phyloP scores from a whole-genome alignment of 1,140 invertebrate species.

The Lanistes nyassanus region DNA sequence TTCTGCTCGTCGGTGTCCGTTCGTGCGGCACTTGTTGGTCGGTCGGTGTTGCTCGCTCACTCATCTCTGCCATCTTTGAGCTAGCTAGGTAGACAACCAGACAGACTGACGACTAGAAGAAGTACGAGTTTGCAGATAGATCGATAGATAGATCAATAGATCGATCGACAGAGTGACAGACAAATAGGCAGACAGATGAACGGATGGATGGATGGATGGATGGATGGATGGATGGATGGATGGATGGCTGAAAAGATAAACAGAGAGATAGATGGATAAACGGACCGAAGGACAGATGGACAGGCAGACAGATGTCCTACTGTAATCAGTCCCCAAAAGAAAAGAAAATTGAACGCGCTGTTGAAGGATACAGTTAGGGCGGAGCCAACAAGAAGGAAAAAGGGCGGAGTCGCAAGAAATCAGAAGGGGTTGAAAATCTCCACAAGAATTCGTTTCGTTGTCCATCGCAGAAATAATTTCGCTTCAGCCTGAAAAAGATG shows the following conservation, averaged over 20 bases:
- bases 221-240: neutral
- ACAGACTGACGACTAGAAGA: neutral
- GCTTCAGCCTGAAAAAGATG: too few species aligned
- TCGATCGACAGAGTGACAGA: neutral
- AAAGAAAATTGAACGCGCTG: too few species aligned
- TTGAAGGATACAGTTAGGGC: too few species aligned
- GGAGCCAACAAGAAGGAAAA: too few species aligned
- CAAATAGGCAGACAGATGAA: neutral
- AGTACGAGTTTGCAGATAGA: neutral
- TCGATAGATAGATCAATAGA: neutral
- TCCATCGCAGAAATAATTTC: too few species aligned
- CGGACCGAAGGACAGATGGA: neutral
- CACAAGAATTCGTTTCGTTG: too few species aligned
- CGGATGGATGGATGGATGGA: neutral
- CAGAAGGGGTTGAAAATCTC: too few species aligned
- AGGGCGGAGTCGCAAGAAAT: too few species aligned
- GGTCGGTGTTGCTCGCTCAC: neutral
- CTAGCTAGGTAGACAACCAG: neutral
- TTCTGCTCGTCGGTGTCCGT: neutral
- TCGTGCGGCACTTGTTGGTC: neutral
- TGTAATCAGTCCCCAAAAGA: too few species aligned
- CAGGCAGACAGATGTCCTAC: neutral
- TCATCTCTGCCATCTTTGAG: too few species aligned
- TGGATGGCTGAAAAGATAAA: neutral
- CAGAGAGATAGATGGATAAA: neutral